phyloP scores from a whole-genome alignment of 2,113 vertebrate species.

The Drymodes brunneopygia region DNA sequence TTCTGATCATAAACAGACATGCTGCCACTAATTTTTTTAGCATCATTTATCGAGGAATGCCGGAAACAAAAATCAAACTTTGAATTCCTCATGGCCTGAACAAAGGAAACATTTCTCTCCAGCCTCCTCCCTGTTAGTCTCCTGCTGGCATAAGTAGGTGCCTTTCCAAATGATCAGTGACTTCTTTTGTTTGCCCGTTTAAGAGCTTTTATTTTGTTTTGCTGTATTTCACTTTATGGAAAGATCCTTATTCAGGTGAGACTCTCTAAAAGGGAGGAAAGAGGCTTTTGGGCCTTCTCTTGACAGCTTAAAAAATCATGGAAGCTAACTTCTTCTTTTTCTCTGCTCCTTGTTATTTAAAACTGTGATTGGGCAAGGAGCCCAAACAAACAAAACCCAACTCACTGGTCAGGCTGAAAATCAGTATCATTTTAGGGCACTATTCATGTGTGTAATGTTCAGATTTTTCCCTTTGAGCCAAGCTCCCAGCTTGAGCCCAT shows the following conservation, averaged over 20 bases:
- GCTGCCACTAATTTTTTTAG: not conserved
- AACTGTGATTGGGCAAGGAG: not conserved
- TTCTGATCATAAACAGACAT: not conserved
- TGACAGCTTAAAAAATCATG: not conserved
- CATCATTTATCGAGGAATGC: not conserved
- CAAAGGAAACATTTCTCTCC: not conserved
- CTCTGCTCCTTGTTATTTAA: not conserved
- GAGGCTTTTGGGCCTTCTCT: not conserved
- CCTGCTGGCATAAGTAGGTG: not conserved
- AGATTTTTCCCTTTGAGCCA: not conserved
- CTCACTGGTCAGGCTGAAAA: not conserved
- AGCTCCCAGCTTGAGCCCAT: not conserved
- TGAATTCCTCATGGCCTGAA: not conserved
- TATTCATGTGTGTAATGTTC: accelerated
- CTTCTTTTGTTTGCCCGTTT: not conserved
- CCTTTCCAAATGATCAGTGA: not conserved
- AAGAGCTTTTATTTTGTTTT: not conserved
- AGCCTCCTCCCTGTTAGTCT: not conserved
- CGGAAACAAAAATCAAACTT: not conserved
- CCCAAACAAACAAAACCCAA: not conserved
- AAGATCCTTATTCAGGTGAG: not conserved
- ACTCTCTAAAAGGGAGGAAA: not conserved
- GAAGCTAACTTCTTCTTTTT: not conserved
- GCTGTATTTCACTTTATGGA: not conserved
- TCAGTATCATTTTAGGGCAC: not conserved